Base-by-base conservation (phyloP, 2,797 vertebrate species). In the Pipistrellus kuhlii region DNA sequence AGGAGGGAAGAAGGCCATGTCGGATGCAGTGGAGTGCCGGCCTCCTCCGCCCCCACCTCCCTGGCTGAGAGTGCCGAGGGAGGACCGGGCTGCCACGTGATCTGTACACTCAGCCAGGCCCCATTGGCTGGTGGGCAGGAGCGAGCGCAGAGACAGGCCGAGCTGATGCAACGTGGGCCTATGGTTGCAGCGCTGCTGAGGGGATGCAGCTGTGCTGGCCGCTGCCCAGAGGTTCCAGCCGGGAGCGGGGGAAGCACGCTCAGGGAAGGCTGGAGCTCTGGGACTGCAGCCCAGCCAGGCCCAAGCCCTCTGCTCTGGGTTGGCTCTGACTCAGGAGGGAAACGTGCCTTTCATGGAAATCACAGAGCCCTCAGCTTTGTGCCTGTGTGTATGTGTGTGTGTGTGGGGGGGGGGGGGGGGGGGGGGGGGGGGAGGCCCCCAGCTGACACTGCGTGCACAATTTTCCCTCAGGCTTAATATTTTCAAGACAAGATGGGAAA, bases 81-180 rank as follows among this genome's bases (percentile, higher is more conserved):
- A 90, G 73, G 66, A 72, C 64, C 73, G 8, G 62, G 27, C 53
- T 30, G 78, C 89, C 0, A 21, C 9, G 41, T 62, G 90, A 86
- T 84, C 94, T 91, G 95, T 94, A 95, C 93, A 96, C 96, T 97
- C 69, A 82, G 96, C 94, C 80, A 1, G 82, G 57, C 85, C 87
- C 77, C 87, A 97, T 97, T 97, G 97, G 97, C 95, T 96, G 71
- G 91, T 1, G 2, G 68, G 82, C 10, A 5, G 44, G 73, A 85
- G 71, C 84, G 4, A 8, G 85, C 0, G 1, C 91, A 62, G 86
- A 81, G 94, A 91, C 92, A 87, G 95, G 95, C 84, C 18, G 0
- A 90, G 95, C 96, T 96, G 95, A 97, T 91, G 95, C 93, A 96
- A 95, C 91, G 85, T 94, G 95, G 95, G 93, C 96, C 97, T 96